Evolutionary conservation across 2,113 vertebrate species (phyloP).

Genomic region (Eclectus roratus): DNA sequence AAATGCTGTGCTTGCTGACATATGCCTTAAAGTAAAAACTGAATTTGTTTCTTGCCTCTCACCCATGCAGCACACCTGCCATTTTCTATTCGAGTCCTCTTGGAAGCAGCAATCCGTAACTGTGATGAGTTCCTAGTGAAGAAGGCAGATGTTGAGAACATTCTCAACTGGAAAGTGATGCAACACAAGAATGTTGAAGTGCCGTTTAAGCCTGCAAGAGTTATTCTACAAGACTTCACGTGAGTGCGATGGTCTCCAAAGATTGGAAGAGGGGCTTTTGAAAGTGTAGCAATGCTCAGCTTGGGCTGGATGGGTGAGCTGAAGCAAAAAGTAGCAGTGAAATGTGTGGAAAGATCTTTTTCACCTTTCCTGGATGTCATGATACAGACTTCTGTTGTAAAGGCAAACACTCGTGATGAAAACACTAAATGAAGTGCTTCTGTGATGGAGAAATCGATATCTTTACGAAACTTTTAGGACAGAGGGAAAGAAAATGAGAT

Average conservation of each 20-base stretch:
- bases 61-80: conserved; percentile 80
- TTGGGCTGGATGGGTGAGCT: not conserved
- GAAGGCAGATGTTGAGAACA: conserved; percentile 88
- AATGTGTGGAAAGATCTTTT: not conserved
- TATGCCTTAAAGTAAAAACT: not conserved
- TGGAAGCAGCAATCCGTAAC: conserved; percentile 93
- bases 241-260: conserved; percentile 68
- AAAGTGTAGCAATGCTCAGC: not conserved
- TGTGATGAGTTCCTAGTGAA: conserved; percentile 95
- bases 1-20: not conserved
- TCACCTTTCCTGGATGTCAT: not conserved
- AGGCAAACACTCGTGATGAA: not conserved
- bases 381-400: not conserved
- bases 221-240: conserved; percentile 98
- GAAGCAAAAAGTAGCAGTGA: not conserved
- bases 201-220: conserved; percentile 92
- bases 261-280: not conserved
- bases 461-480: not conserved
- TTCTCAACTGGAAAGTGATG: conserved; percentile 89
- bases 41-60: not conserved
- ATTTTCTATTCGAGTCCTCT: conserved; percentile 90
- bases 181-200: conserved; percentile 91
- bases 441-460: not conserved
- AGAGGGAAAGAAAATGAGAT: not conserved
- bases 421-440: not conserved